Base-by-base conservation (phyloP, 2,113 vertebrate species). In the Orientallactaga bullata region DNA sequence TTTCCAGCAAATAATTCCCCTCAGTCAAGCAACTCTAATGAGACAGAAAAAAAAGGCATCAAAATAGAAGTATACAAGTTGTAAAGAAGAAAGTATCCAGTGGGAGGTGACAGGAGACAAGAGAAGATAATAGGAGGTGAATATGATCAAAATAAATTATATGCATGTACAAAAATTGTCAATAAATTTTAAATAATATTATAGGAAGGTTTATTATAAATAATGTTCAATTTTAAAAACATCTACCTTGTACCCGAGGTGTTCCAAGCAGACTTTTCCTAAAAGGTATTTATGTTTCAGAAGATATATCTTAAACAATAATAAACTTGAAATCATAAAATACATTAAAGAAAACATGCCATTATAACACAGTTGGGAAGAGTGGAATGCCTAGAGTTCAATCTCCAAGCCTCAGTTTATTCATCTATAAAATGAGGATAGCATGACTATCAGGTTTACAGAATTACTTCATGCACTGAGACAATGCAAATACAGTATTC, bases 251-350 rank as follows among this genome's bases (percentile, higher is more conserved):
- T 77, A 47, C 28, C 42, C 32, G n/a, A 61, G 20, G 51, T 89
- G 4, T 55, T 15, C 76, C 55, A 77, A 68, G 35, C 24, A 78
- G 17, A 26, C 89, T 12, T 83, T 94, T 93, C 71, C 28, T 39
- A 91, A 85, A 82, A 39, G 77, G 17, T 35, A 68, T 81, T 18
- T 78, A 24, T 92, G 3, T 65, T 71, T 89, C 68, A 76, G 55
- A 63, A 95, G n/a, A 47, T 73, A 6, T 30, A 61, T 87, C 85
- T 89, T 89, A 89, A 87, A 72, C 21, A 16, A 58, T 51, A 47
- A 83, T 66, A 89, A 91, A 86, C 58, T 79, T 88, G 65, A 95
- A 85, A 73, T 11, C 23, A 63, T 88, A 30, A 85, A 92, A 91
- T 42, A 74, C 2, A 88, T 51, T 85, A 81, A 81, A 86, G 81